phyloP scores from a whole-genome alignment of 2,797 vertebrate species.

The Lates japonicus region DNA sequence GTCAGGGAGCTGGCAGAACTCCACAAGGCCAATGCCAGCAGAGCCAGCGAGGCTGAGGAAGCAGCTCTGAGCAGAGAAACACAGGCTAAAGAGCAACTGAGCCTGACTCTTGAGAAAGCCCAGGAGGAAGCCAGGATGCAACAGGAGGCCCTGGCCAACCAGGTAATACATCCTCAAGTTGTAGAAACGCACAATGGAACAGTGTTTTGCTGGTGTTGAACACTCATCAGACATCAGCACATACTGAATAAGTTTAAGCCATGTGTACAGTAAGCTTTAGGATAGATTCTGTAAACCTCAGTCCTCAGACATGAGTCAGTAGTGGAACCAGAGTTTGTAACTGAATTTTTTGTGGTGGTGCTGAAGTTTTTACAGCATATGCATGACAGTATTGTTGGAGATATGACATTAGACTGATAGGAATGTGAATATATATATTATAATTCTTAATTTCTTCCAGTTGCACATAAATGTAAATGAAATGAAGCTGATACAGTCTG shows the following conservation, averaged over 20 bases:
- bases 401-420: background rate
- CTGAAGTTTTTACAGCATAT: background rate
- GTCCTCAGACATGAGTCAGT: background rate
- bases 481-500: background rate
- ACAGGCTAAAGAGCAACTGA: constrained; percentile 93
- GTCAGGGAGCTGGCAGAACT: constrained; percentile 95
- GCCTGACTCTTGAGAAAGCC: constrained; percentile 90
- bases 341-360: background rate
- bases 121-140: constrained; percentile 94
- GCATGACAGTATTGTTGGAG: background rate
- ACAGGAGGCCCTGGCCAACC: constrained; percentile 93
- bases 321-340: background rate
- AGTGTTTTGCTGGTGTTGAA: background rate
- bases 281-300: background rate
- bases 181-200: background rate
- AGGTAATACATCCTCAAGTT: constrained; percentile 80
- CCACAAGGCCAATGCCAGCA: constrained; percentile 94
- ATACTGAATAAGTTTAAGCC: background rate
- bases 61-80: constrained; percentile 91
- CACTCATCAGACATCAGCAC: background rate
- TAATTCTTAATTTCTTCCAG: background rate
- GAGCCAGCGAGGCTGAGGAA: constrained; percentile 94
- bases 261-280: background rate
- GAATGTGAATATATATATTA: too few relatives aligned
- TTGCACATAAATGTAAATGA: background rate